phyloP scores from a whole-genome alignment of 2,797 vertebrate species.

The Cynodonichthys magdalenae region DNA sequence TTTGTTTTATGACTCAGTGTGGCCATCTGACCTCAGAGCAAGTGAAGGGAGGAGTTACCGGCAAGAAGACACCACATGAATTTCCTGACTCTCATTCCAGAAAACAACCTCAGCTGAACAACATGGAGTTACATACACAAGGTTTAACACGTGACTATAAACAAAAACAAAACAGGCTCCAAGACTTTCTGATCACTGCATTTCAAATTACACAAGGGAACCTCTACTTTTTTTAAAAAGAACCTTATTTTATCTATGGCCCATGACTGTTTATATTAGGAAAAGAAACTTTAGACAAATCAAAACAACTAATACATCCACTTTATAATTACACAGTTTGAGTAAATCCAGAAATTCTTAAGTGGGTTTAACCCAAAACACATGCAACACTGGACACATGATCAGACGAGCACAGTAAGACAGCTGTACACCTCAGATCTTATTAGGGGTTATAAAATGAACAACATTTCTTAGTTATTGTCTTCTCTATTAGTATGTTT shows the following conservation, averaged over 20 bases:
- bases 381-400: background rate
- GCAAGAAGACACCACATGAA: constrained; percentile 24
- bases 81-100: constrained; percentile 34
- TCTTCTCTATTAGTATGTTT: no score
- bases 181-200: constrained; percentile 10
- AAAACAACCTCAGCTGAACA: constrained; percentile 1
- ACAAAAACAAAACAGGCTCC: background rate
- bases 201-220: background rate
- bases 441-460: background rate
- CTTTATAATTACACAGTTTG: no score
- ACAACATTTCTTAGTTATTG: no score
- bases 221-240: no score
- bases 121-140: background rate
- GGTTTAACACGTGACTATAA: background rate
- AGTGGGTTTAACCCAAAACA: background rate
- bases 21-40: constrained; percentile 22
- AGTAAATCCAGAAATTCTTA: constrained; percentile 10
- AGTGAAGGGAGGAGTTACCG: constrained; percentile 4
- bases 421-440: background rate
- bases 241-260: no score
- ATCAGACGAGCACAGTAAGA: background rate
- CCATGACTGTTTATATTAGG: no score
- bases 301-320: no score
- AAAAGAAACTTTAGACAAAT: no score
- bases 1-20: constrained; percentile 27